phyloP scores from a whole-genome alignment of 1,140 invertebrate genomes.

The Lanistes nyassanus region DNA sequence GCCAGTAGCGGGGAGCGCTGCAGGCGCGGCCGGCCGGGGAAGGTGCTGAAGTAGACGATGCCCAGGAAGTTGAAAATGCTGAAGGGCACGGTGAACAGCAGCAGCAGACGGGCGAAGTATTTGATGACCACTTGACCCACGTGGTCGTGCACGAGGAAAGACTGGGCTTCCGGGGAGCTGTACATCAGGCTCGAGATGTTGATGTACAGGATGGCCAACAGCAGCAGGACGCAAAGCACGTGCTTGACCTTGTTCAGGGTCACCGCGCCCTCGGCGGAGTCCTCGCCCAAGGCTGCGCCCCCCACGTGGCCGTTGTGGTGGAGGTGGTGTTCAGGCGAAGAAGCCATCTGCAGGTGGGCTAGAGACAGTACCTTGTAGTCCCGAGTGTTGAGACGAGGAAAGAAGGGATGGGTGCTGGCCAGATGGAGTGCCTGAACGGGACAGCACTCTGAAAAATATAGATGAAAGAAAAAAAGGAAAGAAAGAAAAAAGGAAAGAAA shows the following conservation, averaged over 20 bases:
- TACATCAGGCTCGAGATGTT: not conserved
- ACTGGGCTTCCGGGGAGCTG: not conserved
- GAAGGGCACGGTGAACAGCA: slow-evolving; percentile 45
- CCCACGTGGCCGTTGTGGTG: not conserved
- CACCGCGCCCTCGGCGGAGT: not conserved
- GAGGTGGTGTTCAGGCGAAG: too few species aligned
- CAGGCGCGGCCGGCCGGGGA: slow-evolving; percentile 89
- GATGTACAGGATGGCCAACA: not conserved
- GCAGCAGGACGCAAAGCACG: slow-evolving; percentile 8
- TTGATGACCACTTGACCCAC: slow-evolving; percentile 44
- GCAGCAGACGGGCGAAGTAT: slow-evolving; percentile 44
- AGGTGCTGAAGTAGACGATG: slow-evolving; percentile 90
- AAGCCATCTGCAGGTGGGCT: too few species aligned
- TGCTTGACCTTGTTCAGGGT: slow-evolving; percentile 16
- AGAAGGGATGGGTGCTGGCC: not conserved
- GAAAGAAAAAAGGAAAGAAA: too few species aligned
- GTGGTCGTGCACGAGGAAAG: not conserved
- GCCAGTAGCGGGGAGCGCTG: slow-evolving; percentile 90
- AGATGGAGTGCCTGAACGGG: too few species aligned
- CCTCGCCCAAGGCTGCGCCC: not conserved
- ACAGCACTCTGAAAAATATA: too few species aligned
- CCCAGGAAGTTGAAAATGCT: slow-evolving; percentile 50
- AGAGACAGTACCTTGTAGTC: not conserved
- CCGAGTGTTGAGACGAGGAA: not conserved
- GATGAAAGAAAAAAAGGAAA: too few species aligned